Base-by-base conservation (phyloP, 2,888 invertebrate species). In the Cheilosia variabilis region DNA sequence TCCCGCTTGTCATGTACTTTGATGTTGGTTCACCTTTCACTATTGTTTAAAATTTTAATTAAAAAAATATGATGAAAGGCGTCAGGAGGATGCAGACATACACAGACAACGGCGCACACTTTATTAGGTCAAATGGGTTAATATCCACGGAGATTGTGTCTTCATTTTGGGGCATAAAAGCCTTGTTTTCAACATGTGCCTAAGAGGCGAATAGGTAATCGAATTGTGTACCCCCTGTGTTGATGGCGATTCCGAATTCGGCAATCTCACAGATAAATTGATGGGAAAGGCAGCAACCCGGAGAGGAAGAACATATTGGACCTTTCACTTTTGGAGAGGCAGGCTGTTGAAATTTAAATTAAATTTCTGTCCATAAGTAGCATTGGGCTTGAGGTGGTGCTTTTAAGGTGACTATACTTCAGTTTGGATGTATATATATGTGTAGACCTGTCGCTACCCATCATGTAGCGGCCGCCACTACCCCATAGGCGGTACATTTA, bases 301-400 rank as follows among this genome's bases (percentile, higher is more conserved):
- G 3, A 43, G 43, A 37, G 2, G 41, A 53, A 62, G 52, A 60
- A 45, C 31, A 55, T 68, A 43, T 55, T 37, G 50, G 53, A 68
- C 83, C 83, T 83, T 83, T 83, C 83, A 83, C 83, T 83, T 83
- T 83, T 83, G 52, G 19, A 45, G 68, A 47, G 73, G 22, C 62
- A 43, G 5, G 53, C 43, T 7, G 15, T 62, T 34, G 43, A 68
- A 31, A 47, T 68, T 65, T 58, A n/a, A 66, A 47, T 72, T 55
- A 34, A 41, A n/a, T 47, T 65, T 55, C 43, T 41, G 24, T 45
- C 24, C 13, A 22, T 22, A 76, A 76, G 76, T 76, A 76, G 76
- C 76, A 58, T 45, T 34, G 43, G 24, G 13, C 31, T 76, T 76
- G 60, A 76, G 76, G 76, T 68, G 41, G 24, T 37, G 13, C 37